phyloP scores from a whole-genome alignment of 2,797 vertebrate species.

The Dipus sagitta region DNA sequence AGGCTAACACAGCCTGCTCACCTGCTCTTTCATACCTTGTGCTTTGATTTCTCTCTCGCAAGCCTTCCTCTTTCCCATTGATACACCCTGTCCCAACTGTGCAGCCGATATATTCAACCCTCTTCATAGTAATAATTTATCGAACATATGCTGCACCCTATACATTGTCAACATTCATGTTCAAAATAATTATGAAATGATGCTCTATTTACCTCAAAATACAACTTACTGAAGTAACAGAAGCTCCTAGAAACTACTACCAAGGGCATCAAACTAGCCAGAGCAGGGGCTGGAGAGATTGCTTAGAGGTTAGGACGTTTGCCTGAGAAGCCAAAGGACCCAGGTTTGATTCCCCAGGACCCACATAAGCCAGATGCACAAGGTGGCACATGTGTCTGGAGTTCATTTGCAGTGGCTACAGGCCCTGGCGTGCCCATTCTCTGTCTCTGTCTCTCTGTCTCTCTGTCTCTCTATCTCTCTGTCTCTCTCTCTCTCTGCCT shows the following conservation, averaged over 20 bases:
- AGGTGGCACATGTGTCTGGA: too few species aligned
- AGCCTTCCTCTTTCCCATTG: not conserved
- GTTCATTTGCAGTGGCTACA: too few species aligned
- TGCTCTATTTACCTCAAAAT: conserved; percentile 31
- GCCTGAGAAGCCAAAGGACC: too few species aligned
- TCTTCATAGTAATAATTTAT: not conserved
- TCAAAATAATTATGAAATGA: conserved; percentile 45
- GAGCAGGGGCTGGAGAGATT: not conserved
- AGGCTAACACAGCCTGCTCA: not conserved
- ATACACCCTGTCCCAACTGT: not conserved
- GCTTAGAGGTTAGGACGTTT: too few species aligned
- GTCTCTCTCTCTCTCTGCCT: too few species aligned
- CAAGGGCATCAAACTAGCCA: not conserved
- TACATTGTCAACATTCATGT: not conserved
- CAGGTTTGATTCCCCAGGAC: too few species aligned
- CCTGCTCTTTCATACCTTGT: not conserved
- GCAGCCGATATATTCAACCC: not conserved
- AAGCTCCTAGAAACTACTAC: not conserved
- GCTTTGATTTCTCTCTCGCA: not conserved
- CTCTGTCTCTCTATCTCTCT: too few species aligned
- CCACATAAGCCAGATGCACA: too few species aligned
- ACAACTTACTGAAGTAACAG: not conserved
- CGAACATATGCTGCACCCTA: not conserved
- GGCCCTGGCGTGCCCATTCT: too few species aligned
- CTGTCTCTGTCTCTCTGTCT: too few species aligned